Percentiles rank a stretch among this genome's conserved stretches.
Evolutionary conservation across 2,888 invertebrate genomes (phyloP).

Genomic region (Steinernema hermaphroditum): DNA sequence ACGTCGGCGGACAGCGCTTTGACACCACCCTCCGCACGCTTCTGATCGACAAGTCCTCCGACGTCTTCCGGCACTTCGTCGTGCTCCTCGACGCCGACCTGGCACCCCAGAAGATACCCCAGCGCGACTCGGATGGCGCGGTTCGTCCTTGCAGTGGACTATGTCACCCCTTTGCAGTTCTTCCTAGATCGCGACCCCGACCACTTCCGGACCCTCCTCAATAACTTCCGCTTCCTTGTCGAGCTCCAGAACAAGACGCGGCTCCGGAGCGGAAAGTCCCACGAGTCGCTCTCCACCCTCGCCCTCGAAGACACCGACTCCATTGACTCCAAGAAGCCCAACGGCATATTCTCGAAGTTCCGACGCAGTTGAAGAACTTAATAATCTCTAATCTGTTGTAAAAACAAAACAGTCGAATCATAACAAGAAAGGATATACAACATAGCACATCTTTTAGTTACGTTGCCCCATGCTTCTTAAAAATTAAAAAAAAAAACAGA

Average conservation of each 20-base stretch:
- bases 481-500: no score
- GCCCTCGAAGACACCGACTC: slow-evolving; percentile 4
- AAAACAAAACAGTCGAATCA: no score
- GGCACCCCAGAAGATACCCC: slow-evolving; percentile 9
- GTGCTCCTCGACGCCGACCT: slow-evolving; percentile 20
- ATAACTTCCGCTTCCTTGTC: slow-evolving; percentile 35
- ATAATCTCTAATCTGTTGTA: no score
- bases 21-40: not conserved
- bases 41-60: slow-evolving; percentile 7
- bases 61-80: slow-evolving; percentile 17
- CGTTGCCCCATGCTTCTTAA: no score
- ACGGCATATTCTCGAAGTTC: slow-evolving; percentile 8
- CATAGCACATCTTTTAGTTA: no score
- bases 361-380: not conserved
- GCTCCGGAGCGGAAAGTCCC: slow-evolving; percentile 9
- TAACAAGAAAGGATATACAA: no score
- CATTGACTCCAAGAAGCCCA: slow-evolving; percentile 1
- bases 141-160: not conserved
- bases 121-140: not conserved
- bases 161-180: slow-evolving; percentile 26
- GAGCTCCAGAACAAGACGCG: slow-evolving; percentile 32
- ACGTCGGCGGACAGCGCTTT: slow-evolving; percentile 3
- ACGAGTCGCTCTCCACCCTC: slow-evolving; percentile 2
- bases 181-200: slow-evolving; percentile 39
- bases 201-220: slow-evolving; percentile 38